Percentiles rank a stretch among this genome's conserved stretches.
Evolutionary conservation across 2,113 vertebrate genomes (phyloP).

Genomic region (Caretta caretta): DNA sequence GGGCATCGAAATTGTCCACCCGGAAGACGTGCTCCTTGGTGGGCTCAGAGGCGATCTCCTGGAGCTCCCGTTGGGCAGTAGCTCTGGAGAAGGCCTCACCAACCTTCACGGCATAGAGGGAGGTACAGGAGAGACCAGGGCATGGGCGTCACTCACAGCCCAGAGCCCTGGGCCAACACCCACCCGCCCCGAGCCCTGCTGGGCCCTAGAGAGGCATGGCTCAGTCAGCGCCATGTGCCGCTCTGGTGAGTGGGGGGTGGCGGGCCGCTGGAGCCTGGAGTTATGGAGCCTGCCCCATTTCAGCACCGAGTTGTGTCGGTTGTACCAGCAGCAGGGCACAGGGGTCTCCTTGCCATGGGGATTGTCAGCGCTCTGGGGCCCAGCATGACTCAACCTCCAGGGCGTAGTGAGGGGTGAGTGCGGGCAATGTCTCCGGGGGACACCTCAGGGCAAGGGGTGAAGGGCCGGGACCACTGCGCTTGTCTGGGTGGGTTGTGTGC

Average conservation of each 20-base stretch:
- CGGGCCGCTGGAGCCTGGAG: neutral
- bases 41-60: constrained; percentile 79
- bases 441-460: neutral
- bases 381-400: neutral
- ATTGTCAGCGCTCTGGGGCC: no score
- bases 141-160: neutral
- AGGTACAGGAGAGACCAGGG: neutral
- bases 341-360: no score
- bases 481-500: no score
- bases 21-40: constrained; percentile 73
- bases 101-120: neutral
- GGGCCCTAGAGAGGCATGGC: neutral
- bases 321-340: neutral
- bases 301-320: neutral
- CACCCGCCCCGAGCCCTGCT: neutral
- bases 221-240: neutral
- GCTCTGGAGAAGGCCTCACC: accelerated
- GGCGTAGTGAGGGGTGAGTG: no score
- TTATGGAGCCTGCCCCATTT: neutral
- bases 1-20: constrained; percentile 79
- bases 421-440: no score
- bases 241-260: neutral
- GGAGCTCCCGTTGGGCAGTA: accelerated
- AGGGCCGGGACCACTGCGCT: neutral
- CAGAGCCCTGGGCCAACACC: neutral